These are phyloP conservation scores for Zygogramma bicolorata DNA, from an alignment of 2,888 invertebrate genomes.

Conservation along the genomic window DNA sequence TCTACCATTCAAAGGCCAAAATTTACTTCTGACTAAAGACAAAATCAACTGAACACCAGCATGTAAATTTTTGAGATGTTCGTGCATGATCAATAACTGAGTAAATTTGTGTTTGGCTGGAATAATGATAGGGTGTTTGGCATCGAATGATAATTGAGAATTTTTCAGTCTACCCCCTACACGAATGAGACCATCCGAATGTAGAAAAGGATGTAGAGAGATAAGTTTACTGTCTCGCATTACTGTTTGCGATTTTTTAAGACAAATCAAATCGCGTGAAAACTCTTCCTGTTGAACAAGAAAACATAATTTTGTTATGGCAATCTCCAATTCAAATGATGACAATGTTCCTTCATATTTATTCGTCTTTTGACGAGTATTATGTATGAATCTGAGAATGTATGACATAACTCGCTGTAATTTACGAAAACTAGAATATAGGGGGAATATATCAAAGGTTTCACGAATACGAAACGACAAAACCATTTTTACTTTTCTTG, in stretches of 20 bases:
- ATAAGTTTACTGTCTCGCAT: slow-evolving; percentile 7
- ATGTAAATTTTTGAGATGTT: slow-evolving; percentile 16
- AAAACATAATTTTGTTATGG: not conserved
- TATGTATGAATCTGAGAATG: slow-evolving; percentile 13
- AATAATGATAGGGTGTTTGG: slow-evolving; percentile 15
- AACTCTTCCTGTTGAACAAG: slow-evolving; percentile 13
- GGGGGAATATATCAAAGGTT: not conserved
- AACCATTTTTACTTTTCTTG: not conserved
- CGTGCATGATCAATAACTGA: slow-evolving; percentile 20
- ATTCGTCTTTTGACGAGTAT: not conserved
- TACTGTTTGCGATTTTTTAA: not conserved
- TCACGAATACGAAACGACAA: not conserved
- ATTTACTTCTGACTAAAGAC: not conserved
- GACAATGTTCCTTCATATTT: not conserved
- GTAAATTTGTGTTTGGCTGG: slow-evolving; percentile 23
- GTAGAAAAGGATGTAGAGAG: slow-evolving; percentile 21
- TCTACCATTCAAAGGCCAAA: slow-evolving; percentile 26
- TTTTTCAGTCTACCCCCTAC: slow-evolving; percentile 24
- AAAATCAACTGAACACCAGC: slow-evolving; percentile 17
- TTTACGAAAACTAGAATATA: not conserved
- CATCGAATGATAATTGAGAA: slow-evolving; percentile 1
- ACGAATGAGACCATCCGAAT: slow-evolving; percentile 20
- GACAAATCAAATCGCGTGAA: not conserved
- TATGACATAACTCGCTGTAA: not conserved
- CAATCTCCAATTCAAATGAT: not conserved